Conservation (phyloP, 2,888 invertebrate species). For the Calameuta pallipes region DNA sequence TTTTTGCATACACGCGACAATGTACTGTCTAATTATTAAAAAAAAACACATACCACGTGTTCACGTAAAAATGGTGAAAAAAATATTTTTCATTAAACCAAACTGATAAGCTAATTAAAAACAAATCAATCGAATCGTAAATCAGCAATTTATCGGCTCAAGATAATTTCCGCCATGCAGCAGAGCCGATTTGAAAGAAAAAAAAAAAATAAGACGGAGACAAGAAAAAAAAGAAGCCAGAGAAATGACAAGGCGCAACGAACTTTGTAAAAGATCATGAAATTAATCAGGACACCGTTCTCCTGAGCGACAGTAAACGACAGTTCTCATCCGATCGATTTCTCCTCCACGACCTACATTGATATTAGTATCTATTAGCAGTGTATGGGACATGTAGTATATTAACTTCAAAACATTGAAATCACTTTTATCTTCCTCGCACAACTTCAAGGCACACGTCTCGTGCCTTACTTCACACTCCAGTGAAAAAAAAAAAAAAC, state of each 20-base stretch:
- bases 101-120: neutral
- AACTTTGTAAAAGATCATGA: neutral
- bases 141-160: neutral
- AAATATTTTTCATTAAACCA: neutral
- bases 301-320: slow-evolving; percentile 3
- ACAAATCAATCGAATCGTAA: neutral
- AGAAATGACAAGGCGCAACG: neutral
- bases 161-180: neutral
- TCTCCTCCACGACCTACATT: slow-evolving; percentile 41
- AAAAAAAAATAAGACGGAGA: neutral
- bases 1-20: neutral
- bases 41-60: neutral
- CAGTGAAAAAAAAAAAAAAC: too few species aligned
- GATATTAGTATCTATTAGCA: slow-evolving; percentile 39
- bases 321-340: slow-evolving; percentile 30
- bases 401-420: neutral
- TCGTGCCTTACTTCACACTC: neutral
- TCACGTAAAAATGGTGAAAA: neutral
- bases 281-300: neutral
- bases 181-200: neutral
- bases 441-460: neutral
- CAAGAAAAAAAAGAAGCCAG: neutral
- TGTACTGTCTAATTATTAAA: neutral
- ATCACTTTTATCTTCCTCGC: slow-evolving; percentile 1
- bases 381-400: neutral